Evolutionary conservation across 1,140 invertebrate genomes (phyloP).

Genomic region (Pseudomyrmex flavicornis): DNA sequence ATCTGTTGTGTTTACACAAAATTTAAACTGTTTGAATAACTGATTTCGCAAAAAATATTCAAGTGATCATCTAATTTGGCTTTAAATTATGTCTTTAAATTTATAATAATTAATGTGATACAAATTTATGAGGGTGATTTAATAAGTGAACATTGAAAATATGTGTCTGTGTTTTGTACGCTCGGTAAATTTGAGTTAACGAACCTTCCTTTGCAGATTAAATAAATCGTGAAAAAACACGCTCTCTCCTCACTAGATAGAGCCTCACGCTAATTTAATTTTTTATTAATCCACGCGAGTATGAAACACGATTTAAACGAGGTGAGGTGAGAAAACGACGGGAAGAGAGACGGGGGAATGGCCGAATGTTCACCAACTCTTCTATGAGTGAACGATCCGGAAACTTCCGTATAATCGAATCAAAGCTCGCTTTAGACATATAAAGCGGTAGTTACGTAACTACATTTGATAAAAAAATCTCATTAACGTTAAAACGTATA

Average conservation of each 20-base stretch:
- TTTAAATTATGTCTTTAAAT: constrained; percentile 8
- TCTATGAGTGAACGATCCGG: constrained; percentile 30
- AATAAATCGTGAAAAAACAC: not conserved
- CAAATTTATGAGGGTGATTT: constrained; percentile 6
- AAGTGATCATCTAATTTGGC: not conserved
- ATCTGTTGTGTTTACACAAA: not conserved
- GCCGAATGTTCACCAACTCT: constrained; percentile 32
- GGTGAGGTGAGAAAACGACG: not conserved
- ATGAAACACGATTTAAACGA: constrained; percentile 28
- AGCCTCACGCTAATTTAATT: constrained; percentile 42
- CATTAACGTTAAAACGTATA: not conserved
- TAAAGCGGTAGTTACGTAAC: not conserved
- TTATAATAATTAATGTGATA: constrained; percentile 1
- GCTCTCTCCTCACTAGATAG: constrained; percentile 18
- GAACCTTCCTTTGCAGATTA: constrained; percentile 36
- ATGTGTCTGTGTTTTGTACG: not conserved
- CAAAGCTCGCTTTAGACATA: constrained; percentile 25
- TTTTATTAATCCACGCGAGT: constrained; percentile 41
- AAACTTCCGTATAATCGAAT: constrained; percentile 42
- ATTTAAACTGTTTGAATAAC: not conserved
- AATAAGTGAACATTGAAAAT: not conserved
- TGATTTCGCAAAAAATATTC: not conserved
- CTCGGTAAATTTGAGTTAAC: constrained; percentile 2
- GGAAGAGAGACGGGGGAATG: not conserved
- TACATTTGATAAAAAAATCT: constrained; percentile 29